Percentiles rank a stretch among this genome's conserved stretches.
phyloP scores from a whole-genome alignment of 2,113 vertebrate species.

The Bolborhynchus lineola region DNA sequence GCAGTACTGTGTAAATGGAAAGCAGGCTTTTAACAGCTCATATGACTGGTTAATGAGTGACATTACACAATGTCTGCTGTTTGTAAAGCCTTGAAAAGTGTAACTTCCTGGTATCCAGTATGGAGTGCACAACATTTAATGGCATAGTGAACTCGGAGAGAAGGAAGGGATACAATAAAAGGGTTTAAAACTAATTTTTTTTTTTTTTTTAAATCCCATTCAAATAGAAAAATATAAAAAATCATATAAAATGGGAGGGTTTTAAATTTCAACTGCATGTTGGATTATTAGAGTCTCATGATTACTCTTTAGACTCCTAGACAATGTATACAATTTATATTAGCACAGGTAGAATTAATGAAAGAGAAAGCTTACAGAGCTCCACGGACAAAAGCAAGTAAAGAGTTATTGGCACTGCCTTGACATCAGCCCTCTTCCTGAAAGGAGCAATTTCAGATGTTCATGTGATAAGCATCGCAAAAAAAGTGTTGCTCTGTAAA shows the following conservation, averaged over 20 bases:
- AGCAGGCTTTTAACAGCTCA: neutral
- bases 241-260: accelerated
- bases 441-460: neutral
- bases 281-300: neutral
- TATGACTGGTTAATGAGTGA: slow-evolving; percentile 40
- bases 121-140: neutral
- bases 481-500: neutral
- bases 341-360: neutral
- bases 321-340: neutral
- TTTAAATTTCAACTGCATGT: neutral
- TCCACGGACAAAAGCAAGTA: neutral
- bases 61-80: neutral
- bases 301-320: neutral
- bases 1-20: neutral
- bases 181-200: neutral
- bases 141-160: neutral
- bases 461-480: neutral
- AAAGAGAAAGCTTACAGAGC: neutral
- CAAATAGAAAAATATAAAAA: neutral
- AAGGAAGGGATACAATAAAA: neutral
- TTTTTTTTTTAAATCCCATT: neutral
- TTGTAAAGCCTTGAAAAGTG: neutral
- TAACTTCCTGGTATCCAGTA: neutral
- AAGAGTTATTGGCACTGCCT: neutral
- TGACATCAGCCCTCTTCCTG: neutral